Evolutionary conservation across 2,797 vertebrate species (phyloP).

Genomic region (Clarias pachynema): DNA sequence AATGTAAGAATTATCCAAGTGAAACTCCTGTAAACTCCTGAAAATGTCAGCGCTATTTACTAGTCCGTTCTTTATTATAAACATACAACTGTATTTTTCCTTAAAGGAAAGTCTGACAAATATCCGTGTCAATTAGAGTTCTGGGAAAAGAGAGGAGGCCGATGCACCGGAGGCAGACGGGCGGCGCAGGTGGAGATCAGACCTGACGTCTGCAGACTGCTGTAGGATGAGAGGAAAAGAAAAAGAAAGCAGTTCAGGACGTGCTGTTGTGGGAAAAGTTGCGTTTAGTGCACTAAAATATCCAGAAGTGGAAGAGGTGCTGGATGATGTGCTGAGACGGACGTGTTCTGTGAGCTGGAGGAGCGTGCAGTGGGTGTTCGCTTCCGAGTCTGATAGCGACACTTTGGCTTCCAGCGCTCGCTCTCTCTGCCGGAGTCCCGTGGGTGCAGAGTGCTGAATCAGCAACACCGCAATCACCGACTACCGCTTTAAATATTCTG

Average conservation of each 20-base stretch:
- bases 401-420: neutral
- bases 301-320: neutral
- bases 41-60: no score
- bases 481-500: slow-evolving; percentile 3
- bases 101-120: no score
- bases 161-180: no score
- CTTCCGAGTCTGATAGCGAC: neutral
- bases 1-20: no score
- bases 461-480: neutral
- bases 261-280: neutral
- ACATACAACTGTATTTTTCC: no score
- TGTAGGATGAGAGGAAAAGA: neutral
- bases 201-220: neutral
- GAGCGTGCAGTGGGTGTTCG: neutral
- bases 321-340: neutral
- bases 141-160: neutral
- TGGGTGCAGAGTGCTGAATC: slow-evolving; percentile 9
- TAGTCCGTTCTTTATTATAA: no score
- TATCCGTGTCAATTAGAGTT: no score
- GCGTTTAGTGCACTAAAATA: neutral
- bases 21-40: no score
- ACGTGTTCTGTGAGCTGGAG: neutral
- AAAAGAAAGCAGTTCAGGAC: neutral
- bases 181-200: no score
- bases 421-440: neutral